A percentile compares a stretch with the other conserved stretches of the same genome.
These are phyloP conservation scores for Sebastes iracundus DNA, from an alignment of 2,797 vertebrate genomes.

Conservation along the genomic window DNA sequence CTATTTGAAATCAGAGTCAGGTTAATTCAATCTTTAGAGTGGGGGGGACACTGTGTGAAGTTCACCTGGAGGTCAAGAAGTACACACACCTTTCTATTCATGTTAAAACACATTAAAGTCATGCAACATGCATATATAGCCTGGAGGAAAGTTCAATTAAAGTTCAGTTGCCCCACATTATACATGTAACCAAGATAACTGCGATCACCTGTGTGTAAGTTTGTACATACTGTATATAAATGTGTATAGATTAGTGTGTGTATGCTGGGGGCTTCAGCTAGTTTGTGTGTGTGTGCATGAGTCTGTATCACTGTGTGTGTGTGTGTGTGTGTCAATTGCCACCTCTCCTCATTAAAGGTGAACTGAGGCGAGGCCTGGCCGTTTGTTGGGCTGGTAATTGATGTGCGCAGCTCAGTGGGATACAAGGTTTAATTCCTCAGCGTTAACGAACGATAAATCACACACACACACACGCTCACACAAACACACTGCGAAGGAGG, in stretches of 20 bases:
- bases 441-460: constrained; percentile 82
- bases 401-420: constrained; percentile 74
- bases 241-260: neutral
- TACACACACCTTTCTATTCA: neutral
- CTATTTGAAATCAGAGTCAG: constrained; percentile 22
- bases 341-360: constrained; percentile 77
- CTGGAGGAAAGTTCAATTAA: neutral
- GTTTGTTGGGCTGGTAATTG: constrained; percentile 75
- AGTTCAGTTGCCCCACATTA: neutral
- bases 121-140: neutral
- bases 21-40: constrained; percentile 32
- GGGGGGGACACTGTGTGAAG: constrained; percentile 5
- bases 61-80: constrained; percentile 1
- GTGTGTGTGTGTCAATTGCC: constrained; percentile 15
- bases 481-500: constrained; percentile 44
- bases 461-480: constrained; percentile 17
- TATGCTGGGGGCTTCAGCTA: neutral
- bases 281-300: neutral
- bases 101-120: neutral
- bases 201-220: neutral
- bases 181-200: neutral
- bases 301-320: neutral
- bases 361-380: constrained; percentile 66
- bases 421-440: constrained; percentile 82
- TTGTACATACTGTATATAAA: neutral